These are phyloP conservation scores for Sinohyriopsis cumingii DNA, from an alignment of 2,888 invertebrate species.

Conservation along the genomic window DNA sequence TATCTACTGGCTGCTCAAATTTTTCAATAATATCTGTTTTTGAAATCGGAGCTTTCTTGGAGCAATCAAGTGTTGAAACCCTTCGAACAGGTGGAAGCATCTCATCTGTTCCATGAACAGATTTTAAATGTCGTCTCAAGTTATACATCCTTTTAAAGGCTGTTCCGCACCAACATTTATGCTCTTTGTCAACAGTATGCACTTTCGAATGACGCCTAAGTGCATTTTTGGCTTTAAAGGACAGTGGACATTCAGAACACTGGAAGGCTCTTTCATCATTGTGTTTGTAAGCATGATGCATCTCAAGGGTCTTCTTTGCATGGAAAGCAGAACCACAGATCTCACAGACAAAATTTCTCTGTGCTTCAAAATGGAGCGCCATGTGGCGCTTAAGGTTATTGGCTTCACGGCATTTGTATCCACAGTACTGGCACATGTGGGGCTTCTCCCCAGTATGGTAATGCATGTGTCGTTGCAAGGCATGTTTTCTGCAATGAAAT, in stretches of 20 bases:
- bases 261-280: slow-evolving; percentile 60
- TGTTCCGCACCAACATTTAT: slow-evolving; percentile 54
- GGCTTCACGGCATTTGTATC: slow-evolving; percentile 64
- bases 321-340: slow-evolving; percentile 71
- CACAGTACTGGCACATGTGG: slow-evolving; percentile 66
- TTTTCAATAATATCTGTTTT: slow-evolving; percentile 13
- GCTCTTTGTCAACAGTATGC: slow-evolving; percentile 47
- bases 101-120: slow-evolving; percentile 52
- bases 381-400: slow-evolving; percentile 69
- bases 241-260: slow-evolving; percentile 61
- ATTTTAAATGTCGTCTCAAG: slow-evolving; percentile 53
- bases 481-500: slow-evolving; percentile 53
- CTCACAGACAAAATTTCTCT: slow-evolving; percentile 70
- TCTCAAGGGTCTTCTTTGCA: slow-evolving; percentile 68
- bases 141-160: slow-evolving; percentile 57
- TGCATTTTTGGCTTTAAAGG: slow-evolving; percentile 58
- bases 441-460: slow-evolving; percentile 59
- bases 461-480: slow-evolving; percentile 60
- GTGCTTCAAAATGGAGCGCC: slow-evolving; percentile 62
- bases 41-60: slow-evolving; percentile 27
- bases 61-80: slow-evolving; percentile 46
- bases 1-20: background rate
- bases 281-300: slow-evolving; percentile 70
- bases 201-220: slow-evolving; percentile 48
- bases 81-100: slow-evolving; percentile 50